phyloP scores from a whole-genome alignment of 2,888 invertebrate species.

The Dasypolia templi region DNA sequence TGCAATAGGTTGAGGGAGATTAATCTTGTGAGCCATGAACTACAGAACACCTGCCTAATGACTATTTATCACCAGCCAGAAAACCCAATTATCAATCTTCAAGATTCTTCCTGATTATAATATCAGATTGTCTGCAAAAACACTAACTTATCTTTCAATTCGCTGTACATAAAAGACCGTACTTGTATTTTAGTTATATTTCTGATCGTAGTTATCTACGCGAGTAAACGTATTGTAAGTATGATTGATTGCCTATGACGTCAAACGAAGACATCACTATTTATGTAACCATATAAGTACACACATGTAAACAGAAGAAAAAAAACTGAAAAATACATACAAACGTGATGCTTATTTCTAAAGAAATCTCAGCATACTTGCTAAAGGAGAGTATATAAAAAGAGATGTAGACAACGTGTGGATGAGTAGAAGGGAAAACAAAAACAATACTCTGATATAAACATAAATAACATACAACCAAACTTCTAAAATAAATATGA shows the following conservation, averaged over 20 bases:
- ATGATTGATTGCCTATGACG: slow-evolving; percentile 3
- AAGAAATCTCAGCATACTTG: too few species aligned
- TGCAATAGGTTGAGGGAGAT: neutral
- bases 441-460: too few species aligned
- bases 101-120: neutral
- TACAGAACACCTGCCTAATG: neutral
- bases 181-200: neutral
- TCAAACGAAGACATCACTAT: neutral
- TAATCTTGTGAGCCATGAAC: neutral
- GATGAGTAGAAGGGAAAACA: too few species aligned
- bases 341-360: too few species aligned
- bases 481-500: too few species aligned
- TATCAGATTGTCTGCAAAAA: neutral
- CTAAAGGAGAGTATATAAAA: too few species aligned
- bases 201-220: slow-evolving; percentile 6
- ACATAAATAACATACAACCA: too few species aligned
- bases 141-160: slow-evolving; percentile 20
- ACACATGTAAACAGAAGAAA: too few species aligned
- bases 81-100: neutral
- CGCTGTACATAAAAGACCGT: slow-evolving; percentile 7
- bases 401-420: too few species aligned
- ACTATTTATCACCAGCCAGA: neutral
- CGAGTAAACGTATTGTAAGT: neutral
- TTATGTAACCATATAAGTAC: too few species aligned
- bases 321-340: too few species aligned